Percentiles rank a stretch among this genome's conserved stretches.
phyloP scores from a whole-genome alignment of 2,113 vertebrate genomes.

The Genyomyrus donnyi region DNA sequence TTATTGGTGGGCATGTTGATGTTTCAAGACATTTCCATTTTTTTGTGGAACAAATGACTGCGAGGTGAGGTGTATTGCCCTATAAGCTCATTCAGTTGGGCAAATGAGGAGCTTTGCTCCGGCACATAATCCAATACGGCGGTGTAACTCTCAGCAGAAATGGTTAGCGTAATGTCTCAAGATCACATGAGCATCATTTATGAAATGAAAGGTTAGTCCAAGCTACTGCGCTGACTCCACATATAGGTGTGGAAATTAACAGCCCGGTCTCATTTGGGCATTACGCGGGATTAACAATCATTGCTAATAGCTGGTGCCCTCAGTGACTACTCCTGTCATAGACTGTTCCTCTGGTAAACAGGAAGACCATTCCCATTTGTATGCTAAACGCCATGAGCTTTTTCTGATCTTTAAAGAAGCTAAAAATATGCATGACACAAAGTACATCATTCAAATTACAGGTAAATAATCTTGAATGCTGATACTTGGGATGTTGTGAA shows the following conservation, averaged over 20 bases:
- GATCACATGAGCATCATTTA: conserved; percentile 47
- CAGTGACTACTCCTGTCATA: conserved; percentile 37
- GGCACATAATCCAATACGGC: conserved; percentile 46
- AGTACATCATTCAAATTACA: conserved; percentile 65
- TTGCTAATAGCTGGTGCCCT: neutral
- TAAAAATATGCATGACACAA: conserved; percentile 30
- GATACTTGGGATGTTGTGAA: neutral
- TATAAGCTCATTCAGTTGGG: conserved; percentile 37
- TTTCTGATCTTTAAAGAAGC: conserved; percentile 44
- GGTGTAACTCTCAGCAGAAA: conserved; percentile 42
- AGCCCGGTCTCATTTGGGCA: conserved; percentile 39
- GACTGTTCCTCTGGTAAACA: conserved; percentile 24
- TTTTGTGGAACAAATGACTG: neutral
- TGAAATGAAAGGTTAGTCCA: conserved; percentile 40
- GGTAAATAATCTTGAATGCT: conserved; percentile 44
- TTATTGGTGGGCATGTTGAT: neutral
- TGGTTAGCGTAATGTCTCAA: conserved; percentile 44
- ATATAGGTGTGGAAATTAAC: conserved; percentile 50
- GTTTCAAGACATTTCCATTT: neutral
- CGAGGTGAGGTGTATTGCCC: neutral
- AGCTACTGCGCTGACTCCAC: conserved; percentile 50
- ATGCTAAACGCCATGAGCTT: conserved; percentile 17
- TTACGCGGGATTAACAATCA: conserved; percentile 55
- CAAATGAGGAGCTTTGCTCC: conserved; percentile 40
- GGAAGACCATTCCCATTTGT: neutral